Conservation (phyloP, 2,797 vertebrate genomes). For the Dermochelys coriacea region DNA sequence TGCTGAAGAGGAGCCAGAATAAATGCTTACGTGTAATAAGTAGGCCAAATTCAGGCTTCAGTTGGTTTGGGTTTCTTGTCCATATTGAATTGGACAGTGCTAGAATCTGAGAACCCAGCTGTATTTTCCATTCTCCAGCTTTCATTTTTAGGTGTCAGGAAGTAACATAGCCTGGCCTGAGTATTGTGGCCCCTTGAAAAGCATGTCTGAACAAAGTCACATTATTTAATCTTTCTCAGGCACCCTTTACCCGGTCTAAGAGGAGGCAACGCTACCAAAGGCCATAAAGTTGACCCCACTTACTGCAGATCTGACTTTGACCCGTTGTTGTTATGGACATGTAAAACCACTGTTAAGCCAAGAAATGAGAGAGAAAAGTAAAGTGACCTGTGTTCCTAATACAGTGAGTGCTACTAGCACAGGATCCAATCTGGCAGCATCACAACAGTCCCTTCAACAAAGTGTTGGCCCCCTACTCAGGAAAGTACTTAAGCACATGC, state of each 20-base stretch:
- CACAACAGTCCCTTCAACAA: background rate
- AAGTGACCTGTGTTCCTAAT: background rate
- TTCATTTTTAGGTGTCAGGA: background rate
- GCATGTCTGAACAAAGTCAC: background rate
- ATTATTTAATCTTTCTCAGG: background rate
- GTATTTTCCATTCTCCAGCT: constrained; percentile 19
- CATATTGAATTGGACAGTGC: constrained; percentile 10
- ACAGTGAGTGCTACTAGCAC: background rate
- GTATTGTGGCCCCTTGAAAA: background rate
- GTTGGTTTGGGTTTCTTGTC: constrained; percentile 19
- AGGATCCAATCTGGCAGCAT: background rate
- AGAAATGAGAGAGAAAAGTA: background rate
- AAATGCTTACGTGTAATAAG: constrained; percentile 18
- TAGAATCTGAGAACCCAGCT: background rate
- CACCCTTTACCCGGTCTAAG: background rate
- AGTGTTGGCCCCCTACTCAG: too few species aligned
- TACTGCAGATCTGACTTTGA: constrained; percentile 9
- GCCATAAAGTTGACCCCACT: background rate
- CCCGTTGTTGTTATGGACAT: fast-evolving
- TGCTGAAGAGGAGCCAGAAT: constrained; percentile 41
- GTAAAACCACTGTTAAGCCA: background rate
- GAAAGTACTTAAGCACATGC: background rate
- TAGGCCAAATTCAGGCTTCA: background rate
- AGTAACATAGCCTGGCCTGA: background rate
- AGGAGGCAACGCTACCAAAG: background rate